Percentiles rank a stretch among this genome's conserved stretches.
These are phyloP conservation scores for Aptenodytes forsteri DNA, from an alignment of 2,113 vertebrate species.

Conservation along the genomic window DNA sequence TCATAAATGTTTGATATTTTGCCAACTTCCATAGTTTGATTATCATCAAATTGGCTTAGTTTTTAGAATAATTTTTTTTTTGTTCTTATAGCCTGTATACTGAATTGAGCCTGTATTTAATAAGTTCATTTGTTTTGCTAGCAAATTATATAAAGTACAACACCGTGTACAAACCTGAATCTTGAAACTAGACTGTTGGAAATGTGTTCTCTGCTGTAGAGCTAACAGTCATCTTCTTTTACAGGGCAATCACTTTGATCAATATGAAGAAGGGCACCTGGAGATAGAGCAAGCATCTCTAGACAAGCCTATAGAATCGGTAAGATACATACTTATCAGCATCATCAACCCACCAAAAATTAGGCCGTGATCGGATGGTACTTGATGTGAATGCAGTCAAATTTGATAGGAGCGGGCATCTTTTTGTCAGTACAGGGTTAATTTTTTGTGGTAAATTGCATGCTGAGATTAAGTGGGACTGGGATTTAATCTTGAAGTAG, in stretches of 20 bases:
- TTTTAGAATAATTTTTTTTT: background rate
- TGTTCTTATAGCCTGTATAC: background rate
- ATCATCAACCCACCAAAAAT: conserved; percentile 61
- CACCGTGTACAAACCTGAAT: background rate
- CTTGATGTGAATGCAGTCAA: conserved; percentile 78
- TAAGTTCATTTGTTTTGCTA: background rate
- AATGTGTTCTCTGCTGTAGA: background rate
- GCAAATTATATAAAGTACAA: background rate
- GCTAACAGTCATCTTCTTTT: conserved; percentile 35
- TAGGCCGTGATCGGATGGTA: conserved; percentile 70
- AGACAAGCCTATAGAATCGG: conserved; percentile 99
- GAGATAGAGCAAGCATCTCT: conserved; percentile 98
- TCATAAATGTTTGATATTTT: background rate
- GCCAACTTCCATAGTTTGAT: background rate
- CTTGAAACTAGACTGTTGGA: background rate
- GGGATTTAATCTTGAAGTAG: conserved; percentile 9
- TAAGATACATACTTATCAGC: conserved; percentile 79
- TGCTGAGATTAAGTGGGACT: conserved; percentile 39
- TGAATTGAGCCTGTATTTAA: background rate
- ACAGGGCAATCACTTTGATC: conserved; percentile 99
- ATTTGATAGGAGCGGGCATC: background rate
- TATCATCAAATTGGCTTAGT: background rate
- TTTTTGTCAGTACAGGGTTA: background rate
- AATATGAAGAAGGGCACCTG: conserved; percentile 98
- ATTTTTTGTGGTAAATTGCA: conserved; percentile 47